Percentiles rank a stretch among this genome's conserved stretches.
Conservation (phyloP, 2,113 vertebrate genomes). For the Pedionomus torquatus region DNA sequence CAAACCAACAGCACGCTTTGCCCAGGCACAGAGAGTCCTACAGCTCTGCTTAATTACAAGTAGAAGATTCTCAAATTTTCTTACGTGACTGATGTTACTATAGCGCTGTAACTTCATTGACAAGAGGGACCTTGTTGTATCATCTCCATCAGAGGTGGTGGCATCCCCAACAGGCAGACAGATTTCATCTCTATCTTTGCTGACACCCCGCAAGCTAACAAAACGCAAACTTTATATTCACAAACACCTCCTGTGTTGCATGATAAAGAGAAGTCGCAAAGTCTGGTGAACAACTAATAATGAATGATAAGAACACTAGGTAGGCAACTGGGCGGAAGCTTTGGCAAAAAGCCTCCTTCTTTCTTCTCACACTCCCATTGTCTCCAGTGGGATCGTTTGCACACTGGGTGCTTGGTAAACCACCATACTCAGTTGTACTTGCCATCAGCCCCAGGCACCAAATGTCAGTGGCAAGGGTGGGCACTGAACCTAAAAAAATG, state of each 20-base stretch:
- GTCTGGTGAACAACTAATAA: neutral
- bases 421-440: neutral
- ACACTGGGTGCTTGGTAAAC: neutral
- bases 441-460: neutral
- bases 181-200: neutral
- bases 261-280: neutral
- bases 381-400: neutral
- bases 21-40: neutral
- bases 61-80: neutral
- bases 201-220: neutral
- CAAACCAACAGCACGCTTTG: neutral
- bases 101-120: neutral
- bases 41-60: neutral
- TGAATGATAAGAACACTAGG: neutral
- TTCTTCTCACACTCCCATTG: neutral
- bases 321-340: neutral
- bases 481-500: neutral
- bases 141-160: neutral
- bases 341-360: neutral
- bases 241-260: fast-evolving
- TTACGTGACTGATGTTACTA: neutral
- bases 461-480: neutral
- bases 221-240: neutral
- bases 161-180: neutral
- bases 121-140: neutral